Evolutionary conservation across 2,797 vertebrate genomes (phyloP).

Genomic region (Emydoidea blandingii): DNA sequence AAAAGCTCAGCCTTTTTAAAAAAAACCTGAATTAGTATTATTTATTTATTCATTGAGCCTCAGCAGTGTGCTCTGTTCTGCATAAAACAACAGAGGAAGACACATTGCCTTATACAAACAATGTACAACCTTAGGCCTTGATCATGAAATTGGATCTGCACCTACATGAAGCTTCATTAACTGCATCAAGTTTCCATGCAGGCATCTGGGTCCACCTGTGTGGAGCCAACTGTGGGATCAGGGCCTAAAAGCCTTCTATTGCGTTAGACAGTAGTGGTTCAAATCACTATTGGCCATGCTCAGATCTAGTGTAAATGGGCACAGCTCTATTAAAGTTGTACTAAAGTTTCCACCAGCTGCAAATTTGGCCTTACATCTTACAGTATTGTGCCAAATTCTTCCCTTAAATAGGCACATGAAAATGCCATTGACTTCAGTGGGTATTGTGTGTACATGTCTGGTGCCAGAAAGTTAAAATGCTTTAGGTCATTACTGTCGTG

Average conservation of each 20-base stretch:
- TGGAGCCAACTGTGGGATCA: not conserved
- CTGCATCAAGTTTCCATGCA: not conserved
- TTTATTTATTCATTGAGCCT: not conserved
- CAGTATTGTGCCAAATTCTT: not conserved
- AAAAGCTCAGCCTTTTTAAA: not conserved
- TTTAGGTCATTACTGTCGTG: not conserved
- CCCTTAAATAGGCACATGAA: not conserved
- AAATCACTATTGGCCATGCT: not conserved
- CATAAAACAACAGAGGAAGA: not conserved
- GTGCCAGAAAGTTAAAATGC: not conserved
- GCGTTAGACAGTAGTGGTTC: not conserved
- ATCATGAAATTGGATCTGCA: not conserved
- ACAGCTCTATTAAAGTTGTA: not conserved
- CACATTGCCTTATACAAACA: not conserved
- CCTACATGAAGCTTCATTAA: fast-evolving
- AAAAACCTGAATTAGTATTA: not conserved
- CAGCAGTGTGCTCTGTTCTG: not conserved
- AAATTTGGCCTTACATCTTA: not conserved
- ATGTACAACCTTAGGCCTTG: not conserved
- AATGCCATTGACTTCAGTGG: not conserved
- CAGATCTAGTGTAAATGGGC: not conserved
- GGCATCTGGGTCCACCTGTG: not conserved
- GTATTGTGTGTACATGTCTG: not conserved
- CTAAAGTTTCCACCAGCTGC: too few species aligned
- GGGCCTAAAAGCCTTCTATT: not conserved